Evolutionary conservation across 1,140 invertebrate genomes (phyloP).

Genomic region (Anoplophora glabripennis): DNA sequence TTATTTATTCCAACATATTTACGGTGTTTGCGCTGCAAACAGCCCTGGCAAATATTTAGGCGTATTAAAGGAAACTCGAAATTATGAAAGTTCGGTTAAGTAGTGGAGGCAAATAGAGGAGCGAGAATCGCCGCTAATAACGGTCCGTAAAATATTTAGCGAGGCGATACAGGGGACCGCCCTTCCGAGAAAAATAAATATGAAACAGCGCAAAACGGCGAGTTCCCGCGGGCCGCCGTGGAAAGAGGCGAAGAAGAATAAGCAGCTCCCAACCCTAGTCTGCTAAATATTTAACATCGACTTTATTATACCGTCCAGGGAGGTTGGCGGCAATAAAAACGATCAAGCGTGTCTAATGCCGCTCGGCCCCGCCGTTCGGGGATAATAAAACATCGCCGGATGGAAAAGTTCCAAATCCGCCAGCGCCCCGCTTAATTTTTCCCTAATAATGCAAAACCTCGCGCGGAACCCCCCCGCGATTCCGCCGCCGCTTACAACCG

Average conservation of each 20-base stretch:
- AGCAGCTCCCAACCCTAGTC: slow-evolving; percentile 25
- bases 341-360: neutral
- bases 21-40: too few relatives aligned
- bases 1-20: too few relatives aligned
- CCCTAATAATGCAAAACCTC: slow-evolving; percentile 10
- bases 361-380: slow-evolving; percentile 4
- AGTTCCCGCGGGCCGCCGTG: slow-evolving; percentile 8
- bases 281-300: slow-evolving; percentile 40
- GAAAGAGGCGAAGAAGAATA: slow-evolving; percentile 33
- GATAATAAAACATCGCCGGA: slow-evolving; percentile 15
- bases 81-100: too few relatives aligned
- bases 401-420: slow-evolving; percentile 5
- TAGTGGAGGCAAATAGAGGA: too few relatives aligned
- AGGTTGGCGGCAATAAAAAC: slow-evolving; percentile 8
- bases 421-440: slow-evolving; percentile 9
- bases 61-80: too few relatives aligned
- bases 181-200: slow-evolving; percentile 14
- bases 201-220: slow-evolving; percentile 11
- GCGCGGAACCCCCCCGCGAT: too few relatives aligned
- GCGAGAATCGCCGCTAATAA: too few relatives aligned
- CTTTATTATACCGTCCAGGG: slow-evolving; percentile 33
- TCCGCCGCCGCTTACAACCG: too few relatives aligned
- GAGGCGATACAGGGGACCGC: too few relatives aligned
- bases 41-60: too few relatives aligned
- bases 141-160: too few relatives aligned